Conservation (phyloP, 2,797 vertebrate species). For the Mormyrops boulengeri region DNA sequence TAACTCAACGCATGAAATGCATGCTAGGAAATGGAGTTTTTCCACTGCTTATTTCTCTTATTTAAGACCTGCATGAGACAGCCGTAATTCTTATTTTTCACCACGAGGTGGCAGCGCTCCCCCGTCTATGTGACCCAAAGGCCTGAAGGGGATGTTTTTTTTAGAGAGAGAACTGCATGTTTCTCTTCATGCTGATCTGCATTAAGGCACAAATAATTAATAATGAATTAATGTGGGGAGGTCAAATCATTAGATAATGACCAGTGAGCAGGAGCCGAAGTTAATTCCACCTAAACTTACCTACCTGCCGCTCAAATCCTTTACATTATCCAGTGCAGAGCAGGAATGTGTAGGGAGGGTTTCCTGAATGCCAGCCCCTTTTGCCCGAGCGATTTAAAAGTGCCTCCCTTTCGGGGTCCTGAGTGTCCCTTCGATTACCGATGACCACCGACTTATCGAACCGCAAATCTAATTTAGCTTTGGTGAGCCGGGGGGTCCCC, state of each 20-base stretch:
- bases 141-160: background rate
- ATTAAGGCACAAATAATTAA: background rate
- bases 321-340: background rate
- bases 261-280: background rate
- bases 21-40: slow-evolving; percentile 56
- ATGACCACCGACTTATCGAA: background rate
- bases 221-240: background rate
- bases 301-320: background rate
- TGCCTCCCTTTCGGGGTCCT: background rate
- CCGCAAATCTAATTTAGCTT: background rate
- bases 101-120: background rate
- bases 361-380: background rate
- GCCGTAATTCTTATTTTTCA: background rate
- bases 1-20: slow-evolving; percentile 23
- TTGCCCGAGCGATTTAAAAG: background rate
- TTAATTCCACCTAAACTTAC: background rate
- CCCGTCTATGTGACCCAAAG: slow-evolving; percentile 9
- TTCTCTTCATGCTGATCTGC: background rate
- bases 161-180: background rate
- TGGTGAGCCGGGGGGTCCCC: background rate
- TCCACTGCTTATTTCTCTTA: background rate
- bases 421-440: background rate
- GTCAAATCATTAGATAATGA: background rate
- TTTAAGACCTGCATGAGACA: slow-evolving; percentile 22
- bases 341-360: background rate